Conservation (phyloP, 2,113 vertebrate species). For the Percina caprodes region DNA sequence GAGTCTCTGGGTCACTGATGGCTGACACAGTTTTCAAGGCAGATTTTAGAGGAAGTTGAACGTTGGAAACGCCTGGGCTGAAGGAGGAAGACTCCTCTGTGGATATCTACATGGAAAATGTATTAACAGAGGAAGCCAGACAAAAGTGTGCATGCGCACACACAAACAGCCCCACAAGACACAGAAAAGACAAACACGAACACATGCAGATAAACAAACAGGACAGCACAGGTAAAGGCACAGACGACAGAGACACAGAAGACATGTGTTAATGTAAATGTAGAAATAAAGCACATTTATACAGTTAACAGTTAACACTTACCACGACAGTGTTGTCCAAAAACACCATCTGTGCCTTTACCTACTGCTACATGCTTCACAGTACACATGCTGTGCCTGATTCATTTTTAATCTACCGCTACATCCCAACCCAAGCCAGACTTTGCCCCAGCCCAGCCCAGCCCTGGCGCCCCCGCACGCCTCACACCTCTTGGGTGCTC, state of each 20-base stretch:
- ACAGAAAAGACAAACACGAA: constrained; percentile 28
- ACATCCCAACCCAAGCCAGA: constrained; percentile 60
- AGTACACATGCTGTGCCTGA: constrained; percentile 64
- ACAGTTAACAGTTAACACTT: constrained; percentile 58
- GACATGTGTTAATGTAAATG: constrained; percentile 61
- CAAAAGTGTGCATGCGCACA: constrained; percentile 15
- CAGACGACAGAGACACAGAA: constrained; percentile 76
- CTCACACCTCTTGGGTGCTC: constrained; percentile 83
- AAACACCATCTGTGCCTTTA: constrained; percentile 77
- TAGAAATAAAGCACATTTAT: constrained; percentile 16
- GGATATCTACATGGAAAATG: constrained; percentile 82
- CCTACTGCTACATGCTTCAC: constrained; percentile 75
- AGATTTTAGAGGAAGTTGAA: constrained; percentile 92
- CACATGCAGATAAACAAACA: constrained; percentile 64
- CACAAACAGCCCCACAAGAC: constrained; percentile 1
- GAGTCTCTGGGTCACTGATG: constrained; percentile 82
- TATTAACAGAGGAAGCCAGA: constrained; percentile 65
- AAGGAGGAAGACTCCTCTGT: constrained; percentile 88
- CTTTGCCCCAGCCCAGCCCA: constrained; percentile 52
- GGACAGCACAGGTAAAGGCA: constrained; percentile 79
- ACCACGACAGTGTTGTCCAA: constrained; percentile 53
- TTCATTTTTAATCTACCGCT: constrained; percentile 41
- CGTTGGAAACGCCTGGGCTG: constrained; percentile 79
- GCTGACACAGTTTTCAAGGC: constrained; percentile 89
- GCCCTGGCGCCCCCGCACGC: constrained; percentile 68